These are phyloP conservation scores for Graptemys geographica DNA, from an alignment of 2,797 vertebrate species.

Conservation along the genomic window DNA sequence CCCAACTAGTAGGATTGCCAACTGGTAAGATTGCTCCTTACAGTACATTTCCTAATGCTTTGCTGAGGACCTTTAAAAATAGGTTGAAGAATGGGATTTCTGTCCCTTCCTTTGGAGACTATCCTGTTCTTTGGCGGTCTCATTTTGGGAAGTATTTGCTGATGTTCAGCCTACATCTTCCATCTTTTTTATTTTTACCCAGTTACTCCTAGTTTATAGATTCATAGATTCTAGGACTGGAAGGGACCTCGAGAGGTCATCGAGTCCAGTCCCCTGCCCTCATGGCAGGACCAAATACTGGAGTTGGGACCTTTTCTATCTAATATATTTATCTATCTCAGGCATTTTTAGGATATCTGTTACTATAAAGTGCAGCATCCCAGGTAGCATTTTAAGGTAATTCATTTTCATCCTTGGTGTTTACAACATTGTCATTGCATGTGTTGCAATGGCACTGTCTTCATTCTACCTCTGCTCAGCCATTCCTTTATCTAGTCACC, in stretches of 20 bases:
- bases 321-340: not conserved
- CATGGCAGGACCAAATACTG: too few relatives aligned
- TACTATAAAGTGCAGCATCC: not conserved
- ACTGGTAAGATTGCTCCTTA: slow-evolving; percentile 43
- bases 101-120: slow-evolving; percentile 30
- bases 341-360: not conserved
- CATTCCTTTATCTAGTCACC: not conserved
- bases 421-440: not conserved
- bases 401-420: not conserved
- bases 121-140: not conserved
- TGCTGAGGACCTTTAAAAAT: slow-evolving; percentile 40
- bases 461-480: not conserved
- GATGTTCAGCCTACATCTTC: not conserved
- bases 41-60: slow-evolving; percentile 27
- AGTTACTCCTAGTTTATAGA: not conserved
- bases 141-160: not conserved
- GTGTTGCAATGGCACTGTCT: not conserved
- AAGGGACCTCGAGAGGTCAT: too few relatives aligned
- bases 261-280: too few relatives aligned
- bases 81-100: slow-evolving; percentile 21
- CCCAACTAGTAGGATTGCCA: not conserved
- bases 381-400: not conserved
- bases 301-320: too few relatives aligned
- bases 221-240: too few relatives aligned
- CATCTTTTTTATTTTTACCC: not conserved